These are phyloP conservation scores for Grallaria varia DNA, from an alignment of 2,113 vertebrate species.

Conservation along the genomic window DNA sequence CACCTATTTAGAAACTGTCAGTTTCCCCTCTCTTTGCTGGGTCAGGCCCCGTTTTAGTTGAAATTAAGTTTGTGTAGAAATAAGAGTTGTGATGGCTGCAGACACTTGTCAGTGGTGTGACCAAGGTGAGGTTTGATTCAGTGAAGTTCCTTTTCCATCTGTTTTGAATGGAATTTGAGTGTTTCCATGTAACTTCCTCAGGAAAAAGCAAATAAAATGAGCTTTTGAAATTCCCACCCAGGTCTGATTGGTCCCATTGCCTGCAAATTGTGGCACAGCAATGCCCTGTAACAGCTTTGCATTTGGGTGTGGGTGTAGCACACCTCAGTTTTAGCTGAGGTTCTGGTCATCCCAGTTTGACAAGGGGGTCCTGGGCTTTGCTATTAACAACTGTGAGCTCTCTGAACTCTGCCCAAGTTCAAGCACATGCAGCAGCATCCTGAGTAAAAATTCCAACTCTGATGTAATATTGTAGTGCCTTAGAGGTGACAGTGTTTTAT, in stretches of 20 bases:
- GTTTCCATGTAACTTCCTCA: background rate
- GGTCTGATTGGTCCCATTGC: background rate
- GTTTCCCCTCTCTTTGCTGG: background rate
- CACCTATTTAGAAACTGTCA: background rate
- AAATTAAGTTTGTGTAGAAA: background rate
- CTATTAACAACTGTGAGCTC: background rate
- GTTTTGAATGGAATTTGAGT: background rate
- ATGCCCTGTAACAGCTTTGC: background rate
- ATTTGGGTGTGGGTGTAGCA: background rate
- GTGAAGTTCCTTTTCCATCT: background rate
- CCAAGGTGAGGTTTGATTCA: background rate
- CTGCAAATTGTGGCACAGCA: background rate
- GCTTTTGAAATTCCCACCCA: background rate
- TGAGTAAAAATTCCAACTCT: background rate
- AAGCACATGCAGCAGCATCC: background rate
- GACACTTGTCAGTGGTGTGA: background rate
- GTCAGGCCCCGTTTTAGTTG: background rate
- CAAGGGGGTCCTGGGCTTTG: background rate
- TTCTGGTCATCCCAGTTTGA: background rate
- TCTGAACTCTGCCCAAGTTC: accelerated
- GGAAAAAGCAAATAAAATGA: background rate
- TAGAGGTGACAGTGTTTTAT: background rate
- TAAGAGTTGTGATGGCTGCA: background rate
- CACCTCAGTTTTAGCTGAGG: background rate
- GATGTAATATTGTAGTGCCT: background rate